These are phyloP conservation scores for Eupsittula cactorum DNA, from an alignment of 2,113 vertebrate species.

Conservation along the genomic window DNA sequence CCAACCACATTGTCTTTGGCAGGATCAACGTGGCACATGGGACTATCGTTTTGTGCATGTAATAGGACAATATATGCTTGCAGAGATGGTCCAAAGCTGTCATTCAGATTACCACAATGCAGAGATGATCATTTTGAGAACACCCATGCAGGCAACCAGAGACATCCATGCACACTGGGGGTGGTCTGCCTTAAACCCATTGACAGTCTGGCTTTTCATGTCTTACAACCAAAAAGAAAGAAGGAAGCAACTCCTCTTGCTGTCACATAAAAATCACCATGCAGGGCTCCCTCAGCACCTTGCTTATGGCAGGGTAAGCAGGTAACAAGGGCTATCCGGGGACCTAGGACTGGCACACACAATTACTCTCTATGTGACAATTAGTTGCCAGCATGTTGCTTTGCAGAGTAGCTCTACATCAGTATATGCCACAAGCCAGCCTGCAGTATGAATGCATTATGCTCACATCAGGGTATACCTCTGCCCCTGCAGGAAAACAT, in stretches of 20 bases:
- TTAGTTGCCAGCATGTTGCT: accelerated
- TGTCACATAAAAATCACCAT: neutral
- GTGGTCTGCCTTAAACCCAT: neutral
- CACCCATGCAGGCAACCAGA: too few relatives aligned
- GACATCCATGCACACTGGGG: neutral
- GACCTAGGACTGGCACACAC: neutral
- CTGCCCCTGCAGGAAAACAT: neutral
- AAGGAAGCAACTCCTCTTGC: neutral
- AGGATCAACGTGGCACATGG: neutral
- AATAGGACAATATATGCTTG: neutral
- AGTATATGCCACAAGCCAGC: neutral
- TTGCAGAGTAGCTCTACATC: neutral
- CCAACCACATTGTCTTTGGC: neutral
- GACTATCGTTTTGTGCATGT: neutral
- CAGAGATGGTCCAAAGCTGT: neutral
- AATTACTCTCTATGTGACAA: neutral
- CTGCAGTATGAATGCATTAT: accelerated
- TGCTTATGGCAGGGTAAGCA: neutral
- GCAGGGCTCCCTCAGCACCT: neutral
- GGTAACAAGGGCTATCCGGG: neutral
- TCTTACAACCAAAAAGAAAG: neutral
- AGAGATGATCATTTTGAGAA: neutral
- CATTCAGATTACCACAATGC: neutral
- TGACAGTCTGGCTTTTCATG: neutral
- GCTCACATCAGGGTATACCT: neutral